Evolutionary conservation across 2,113 vertebrate species (phyloP).

Genomic region (Carassius auratus): DNA sequence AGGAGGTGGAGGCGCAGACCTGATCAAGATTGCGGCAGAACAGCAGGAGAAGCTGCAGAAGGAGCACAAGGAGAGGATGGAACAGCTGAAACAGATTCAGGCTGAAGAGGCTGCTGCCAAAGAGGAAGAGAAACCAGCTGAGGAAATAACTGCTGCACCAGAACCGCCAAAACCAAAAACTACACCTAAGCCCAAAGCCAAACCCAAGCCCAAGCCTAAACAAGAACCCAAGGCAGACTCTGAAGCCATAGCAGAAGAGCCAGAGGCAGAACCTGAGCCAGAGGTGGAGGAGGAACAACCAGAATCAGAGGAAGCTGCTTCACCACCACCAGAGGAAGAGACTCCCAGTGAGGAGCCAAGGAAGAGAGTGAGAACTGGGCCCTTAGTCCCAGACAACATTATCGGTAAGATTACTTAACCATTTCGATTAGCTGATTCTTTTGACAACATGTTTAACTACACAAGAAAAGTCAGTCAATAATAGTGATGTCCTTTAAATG

Average conservation of each 20-base stretch:
- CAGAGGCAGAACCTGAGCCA: neutral
- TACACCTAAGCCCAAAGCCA: neutral
- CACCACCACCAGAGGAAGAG: slow-evolving; percentile 49
- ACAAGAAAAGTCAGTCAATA: too few relatives aligned
- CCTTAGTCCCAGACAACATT: slow-evolving; percentile 70
- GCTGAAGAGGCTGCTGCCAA: slow-evolving; percentile 44
- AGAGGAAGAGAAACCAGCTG: neutral
- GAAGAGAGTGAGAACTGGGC: slow-evolving; percentile 67
- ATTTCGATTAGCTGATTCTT: neutral
- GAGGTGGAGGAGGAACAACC: neutral
- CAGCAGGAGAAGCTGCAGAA: slow-evolving; percentile 67
- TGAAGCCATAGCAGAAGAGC: neutral
- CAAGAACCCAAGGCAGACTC: neutral
- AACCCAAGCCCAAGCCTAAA: slow-evolving; percentile 6
- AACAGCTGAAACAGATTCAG: slow-evolving; percentile 55
- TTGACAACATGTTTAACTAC: too few relatives aligned
- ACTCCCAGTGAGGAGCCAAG: slow-evolving; percentile 52
- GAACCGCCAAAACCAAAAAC: neutral
- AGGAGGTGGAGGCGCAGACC: slow-evolving; percentile 65
- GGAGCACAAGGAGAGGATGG: slow-evolving; percentile 62
- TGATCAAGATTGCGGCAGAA: slow-evolving; percentile 67
- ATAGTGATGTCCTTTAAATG: too few relatives aligned
- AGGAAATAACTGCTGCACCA: neutral
- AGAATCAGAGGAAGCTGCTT: neutral
- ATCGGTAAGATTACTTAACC: slow-evolving; percentile 61